Base-by-base conservation (phyloP, 2,797 vertebrate genomes). In the Muscicapa striata region DNA sequence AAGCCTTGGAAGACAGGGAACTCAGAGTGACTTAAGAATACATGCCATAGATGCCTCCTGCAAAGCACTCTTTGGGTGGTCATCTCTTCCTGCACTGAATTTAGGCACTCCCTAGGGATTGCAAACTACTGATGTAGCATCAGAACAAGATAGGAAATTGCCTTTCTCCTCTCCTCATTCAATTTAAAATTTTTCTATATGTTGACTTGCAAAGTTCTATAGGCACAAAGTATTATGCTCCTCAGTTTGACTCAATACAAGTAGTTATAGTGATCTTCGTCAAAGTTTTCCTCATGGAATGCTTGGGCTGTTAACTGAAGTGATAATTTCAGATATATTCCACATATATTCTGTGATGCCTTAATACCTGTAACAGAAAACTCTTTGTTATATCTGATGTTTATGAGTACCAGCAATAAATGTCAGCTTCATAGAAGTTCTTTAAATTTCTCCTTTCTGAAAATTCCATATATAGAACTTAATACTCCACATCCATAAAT, bases 231-330 rank as follows among this genome's bases (percentile, higher is more conserved):
- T 4, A 9, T 54, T 74, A 30, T 68, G n/a, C 18, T 87, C 58
- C 70, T 89, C 46, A 52, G 6, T 76, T 74, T 70, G 30, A 59
- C 73, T 16, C 32, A 52, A 49, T 59, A 87, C 34, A 48, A 76
- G 23, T 6, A 61, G 13, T 62, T 81, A 15, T 24, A 55, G 21
- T 29, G 22, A 26, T 70, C 68, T 40, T 82, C 45, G 55, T 30
- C 6, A 70, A 24, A 14, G 30, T 92, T 86, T 95, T 82, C 59
- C 45, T 59, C 63, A n/a, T 83, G 68, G 34, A 94, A 62, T 75
- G 4, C 16, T 61, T 73, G 24, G 13, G 21, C 20, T 84, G 13
- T 84, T 87, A 92, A 43, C 18, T 77, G 51, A 78, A 87, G 24
- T 8, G 22, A 52, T 78, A 45, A 74, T 22, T 59, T 89, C 26